Evolutionary conservation across 2,888 invertebrate genomes (phyloP).

Genomic region (Thymelicus sylvestris): DNA sequence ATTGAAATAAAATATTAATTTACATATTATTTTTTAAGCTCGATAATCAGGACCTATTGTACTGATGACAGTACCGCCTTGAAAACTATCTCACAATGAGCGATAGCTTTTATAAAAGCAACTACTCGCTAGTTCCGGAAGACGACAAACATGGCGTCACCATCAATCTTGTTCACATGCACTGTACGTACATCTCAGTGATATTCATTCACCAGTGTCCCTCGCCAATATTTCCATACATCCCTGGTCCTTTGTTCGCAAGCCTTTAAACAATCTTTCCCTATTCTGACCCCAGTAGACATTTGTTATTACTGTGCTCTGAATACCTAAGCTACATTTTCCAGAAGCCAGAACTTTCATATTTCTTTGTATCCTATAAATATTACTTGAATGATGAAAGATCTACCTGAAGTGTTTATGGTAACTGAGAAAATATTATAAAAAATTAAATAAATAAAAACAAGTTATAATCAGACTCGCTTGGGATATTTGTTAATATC

Average conservation of each 20-base stretch:
- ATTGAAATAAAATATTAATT: too few relatives aligned
- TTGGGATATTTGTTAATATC: too few relatives aligned
- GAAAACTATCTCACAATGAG: constrained; percentile 35
- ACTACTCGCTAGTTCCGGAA: constrained; percentile 25
- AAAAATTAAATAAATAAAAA: too few relatives aligned
- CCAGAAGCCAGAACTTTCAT: neutral
- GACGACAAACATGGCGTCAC: constrained; percentile 23
- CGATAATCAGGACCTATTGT: neutral
- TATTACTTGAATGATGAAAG: too few relatives aligned
- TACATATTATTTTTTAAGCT: too few relatives aligned
- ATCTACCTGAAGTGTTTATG: too few relatives aligned
- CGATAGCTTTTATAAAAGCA: constrained; percentile 35
- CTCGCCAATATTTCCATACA: constrained; percentile 15
- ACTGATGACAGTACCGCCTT: constrained; percentile 3
- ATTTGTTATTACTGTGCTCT: neutral
- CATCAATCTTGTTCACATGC: constrained; percentile 37
- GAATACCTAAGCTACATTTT: neutral
- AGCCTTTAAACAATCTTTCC: constrained; percentile 2
- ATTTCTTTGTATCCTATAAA: neutral
- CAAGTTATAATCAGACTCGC: too few relatives aligned
- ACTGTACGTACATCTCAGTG: constrained; percentile 7
- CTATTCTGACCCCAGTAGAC: neutral
- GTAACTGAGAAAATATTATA: too few relatives aligned
- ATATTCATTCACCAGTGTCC: constrained; percentile 18
- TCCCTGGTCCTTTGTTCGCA: neutral